These are phyloP conservation scores for Chondrosia reniformis DNA, from an alignment of 37 sponge, comb jelly and placozoan genomes.

Conservation along the genomic window DNA sequence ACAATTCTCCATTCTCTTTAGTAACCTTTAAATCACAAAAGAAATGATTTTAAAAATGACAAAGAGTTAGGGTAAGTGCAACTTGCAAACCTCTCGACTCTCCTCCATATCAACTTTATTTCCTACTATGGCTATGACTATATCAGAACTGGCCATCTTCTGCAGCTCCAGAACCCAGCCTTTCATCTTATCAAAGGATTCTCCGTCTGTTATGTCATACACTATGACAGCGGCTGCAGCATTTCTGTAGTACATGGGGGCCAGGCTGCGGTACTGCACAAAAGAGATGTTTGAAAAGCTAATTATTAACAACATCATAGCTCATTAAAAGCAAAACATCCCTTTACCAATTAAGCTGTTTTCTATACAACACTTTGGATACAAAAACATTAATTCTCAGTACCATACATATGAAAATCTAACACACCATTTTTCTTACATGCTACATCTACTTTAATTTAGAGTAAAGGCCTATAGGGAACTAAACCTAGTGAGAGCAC, in stretches of 20 bases:
- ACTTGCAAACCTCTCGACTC: constrained; percentile 41
- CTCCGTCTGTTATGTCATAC: constrained; percentile 74
- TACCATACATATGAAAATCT: too few relatives aligned
- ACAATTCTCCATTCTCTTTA: neutral
- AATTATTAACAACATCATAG: too few relatives aligned
- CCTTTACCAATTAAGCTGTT: too few relatives aligned
- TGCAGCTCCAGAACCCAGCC: constrained; percentile 72
- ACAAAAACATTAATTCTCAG: too few relatives aligned
- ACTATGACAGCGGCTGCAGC: constrained; percentile 81
- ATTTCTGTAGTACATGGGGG: constrained; percentile 91
- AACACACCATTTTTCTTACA: too few relatives aligned
- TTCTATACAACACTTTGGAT: too few relatives aligned
- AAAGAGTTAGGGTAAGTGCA: too few relatives aligned
- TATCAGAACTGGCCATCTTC: constrained; percentile 51
- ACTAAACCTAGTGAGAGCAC: too few relatives aligned
- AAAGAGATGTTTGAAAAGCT: too few relatives aligned
- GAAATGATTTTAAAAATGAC: neutral
- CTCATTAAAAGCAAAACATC: too few relatives aligned
- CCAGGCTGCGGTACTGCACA: constrained; percentile 87
- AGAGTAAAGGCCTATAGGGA: too few relatives aligned
- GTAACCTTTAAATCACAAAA: neutral
- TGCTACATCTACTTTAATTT: too few relatives aligned
- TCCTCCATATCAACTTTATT: constrained; percentile 68
- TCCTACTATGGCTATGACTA: constrained; percentile 68
- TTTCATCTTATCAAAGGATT: constrained; percentile 63